phyloP scores from a whole-genome alignment of 2,797 vertebrate species.

The Sebastes kiyomatsui region DNA sequence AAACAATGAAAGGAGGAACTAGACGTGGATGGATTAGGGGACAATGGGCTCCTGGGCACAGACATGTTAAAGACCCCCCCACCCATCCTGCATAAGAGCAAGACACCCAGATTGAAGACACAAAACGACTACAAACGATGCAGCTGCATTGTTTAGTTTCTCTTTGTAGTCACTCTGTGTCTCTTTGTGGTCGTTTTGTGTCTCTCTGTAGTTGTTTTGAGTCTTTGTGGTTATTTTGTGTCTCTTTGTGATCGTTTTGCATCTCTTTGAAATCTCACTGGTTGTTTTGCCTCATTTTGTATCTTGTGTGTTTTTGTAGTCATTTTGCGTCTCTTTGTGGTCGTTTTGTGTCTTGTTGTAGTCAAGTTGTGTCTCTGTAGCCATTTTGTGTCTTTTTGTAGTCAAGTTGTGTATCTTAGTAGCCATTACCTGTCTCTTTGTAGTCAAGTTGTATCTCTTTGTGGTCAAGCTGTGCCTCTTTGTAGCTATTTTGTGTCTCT shows the following conservation, averaged over 20 bases:
- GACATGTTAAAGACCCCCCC: background rate
- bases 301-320: background rate
- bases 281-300: background rate
- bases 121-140: background rate
- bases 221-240: background rate
- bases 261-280: background rate
- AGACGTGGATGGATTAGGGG: background rate
- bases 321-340: background rate
- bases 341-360: no score
- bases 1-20: constrained; percentile 3
- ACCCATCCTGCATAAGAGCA: background rate
- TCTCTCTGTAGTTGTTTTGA: no score
- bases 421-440: background rate
- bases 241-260: background rate
- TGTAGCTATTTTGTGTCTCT: background rate
- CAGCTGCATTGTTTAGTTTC: background rate
- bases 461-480: background rate
- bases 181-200: no score
- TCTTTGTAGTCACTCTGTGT: background rate
- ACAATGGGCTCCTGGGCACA: background rate
- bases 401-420: no score
- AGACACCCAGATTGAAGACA: background rate
- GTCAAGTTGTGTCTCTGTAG: background rate
- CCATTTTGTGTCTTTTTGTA: background rate
- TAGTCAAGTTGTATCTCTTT: background rate